Conservation (phyloP, 2,888 invertebrate species). For the Mimas tiliae region DNA sequence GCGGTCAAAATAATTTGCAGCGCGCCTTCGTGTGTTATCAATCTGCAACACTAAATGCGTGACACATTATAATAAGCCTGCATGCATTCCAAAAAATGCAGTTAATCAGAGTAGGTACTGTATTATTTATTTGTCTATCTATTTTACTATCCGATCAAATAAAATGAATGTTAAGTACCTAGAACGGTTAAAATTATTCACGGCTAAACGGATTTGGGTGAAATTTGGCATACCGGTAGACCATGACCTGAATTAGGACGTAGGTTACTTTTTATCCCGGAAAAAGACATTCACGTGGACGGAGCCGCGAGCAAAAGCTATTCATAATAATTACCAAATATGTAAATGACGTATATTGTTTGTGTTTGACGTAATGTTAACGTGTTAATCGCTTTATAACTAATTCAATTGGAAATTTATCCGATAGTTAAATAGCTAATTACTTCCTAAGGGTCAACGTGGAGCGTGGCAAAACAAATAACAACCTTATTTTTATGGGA, state of each 20-base stretch:
- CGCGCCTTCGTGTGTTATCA: not conserved
- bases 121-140: too few relatives aligned
- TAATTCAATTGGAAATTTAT: not conserved
- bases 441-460: conserved; percentile 2
- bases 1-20: conserved; percentile 6
- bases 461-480: not conserved
- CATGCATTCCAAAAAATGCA: not conserved
- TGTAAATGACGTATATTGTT: not conserved
- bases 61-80: not conserved
- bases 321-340: too few relatives aligned
- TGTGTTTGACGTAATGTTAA: not conserved
- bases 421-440: not conserved
- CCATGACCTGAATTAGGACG: too few relatives aligned
- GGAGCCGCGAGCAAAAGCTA: too few relatives aligned
- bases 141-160: too few relatives aligned
- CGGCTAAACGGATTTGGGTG: too few relatives aligned
- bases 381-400: not conserved
- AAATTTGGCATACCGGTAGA: too few relatives aligned
- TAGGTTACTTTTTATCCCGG: too few relatives aligned
- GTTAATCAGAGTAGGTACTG: too few relatives aligned
- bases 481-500: not conserved
- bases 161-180: too few relatives aligned
- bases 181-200: not conserved
- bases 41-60: not conserved
- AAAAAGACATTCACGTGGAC: too few relatives aligned